A percentile compares a stretch with the other conserved stretches of the same genome.
Evolutionary conservation across 1,140 invertebrate species (phyloP).

Genomic region (Cylas formicarius): DNA sequence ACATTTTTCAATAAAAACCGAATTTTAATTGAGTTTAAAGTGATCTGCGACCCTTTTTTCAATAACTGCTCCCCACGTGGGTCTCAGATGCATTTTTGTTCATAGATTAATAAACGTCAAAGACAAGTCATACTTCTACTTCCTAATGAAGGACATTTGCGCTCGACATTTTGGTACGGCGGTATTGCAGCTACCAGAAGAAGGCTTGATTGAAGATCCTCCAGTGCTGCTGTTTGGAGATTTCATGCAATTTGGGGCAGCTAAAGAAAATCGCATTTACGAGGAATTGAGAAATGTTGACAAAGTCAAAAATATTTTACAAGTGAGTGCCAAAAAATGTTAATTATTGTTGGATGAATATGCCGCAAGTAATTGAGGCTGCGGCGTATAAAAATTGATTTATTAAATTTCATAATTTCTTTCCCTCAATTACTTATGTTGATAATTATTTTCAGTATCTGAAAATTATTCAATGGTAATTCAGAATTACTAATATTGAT

Average conservation of each 20-base stretch:
- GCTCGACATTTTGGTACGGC: slow-evolving; percentile 52
- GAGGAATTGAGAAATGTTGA: slow-evolving; percentile 72
- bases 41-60: background rate
- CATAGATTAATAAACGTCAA: slow-evolving; percentile 62
- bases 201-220: slow-evolving; percentile 56
- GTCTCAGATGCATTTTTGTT: background rate
- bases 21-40: background rate
- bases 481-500: too few species aligned
- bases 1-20: too few species aligned
- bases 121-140: slow-evolving; percentile 74
- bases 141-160: slow-evolving; percentile 58
- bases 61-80: background rate
- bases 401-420: too few species aligned
- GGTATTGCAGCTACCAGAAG: slow-evolving; percentile 58
- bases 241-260: slow-evolving; percentile 70
- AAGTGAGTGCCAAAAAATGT: slow-evolving; percentile 42
- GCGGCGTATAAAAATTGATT: too few species aligned
- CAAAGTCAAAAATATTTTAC: slow-evolving; percentile 62
- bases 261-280: slow-evolving; percentile 70
- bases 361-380: too few species aligned
- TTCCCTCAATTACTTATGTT: too few species aligned
- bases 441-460: too few species aligned
- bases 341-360: slow-evolving; percentile 5
- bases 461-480: too few species aligned
- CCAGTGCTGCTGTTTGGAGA: slow-evolving; percentile 77